Conservation (phyloP, 2,113 vertebrate species). For the Perccottus glenii region DNA sequence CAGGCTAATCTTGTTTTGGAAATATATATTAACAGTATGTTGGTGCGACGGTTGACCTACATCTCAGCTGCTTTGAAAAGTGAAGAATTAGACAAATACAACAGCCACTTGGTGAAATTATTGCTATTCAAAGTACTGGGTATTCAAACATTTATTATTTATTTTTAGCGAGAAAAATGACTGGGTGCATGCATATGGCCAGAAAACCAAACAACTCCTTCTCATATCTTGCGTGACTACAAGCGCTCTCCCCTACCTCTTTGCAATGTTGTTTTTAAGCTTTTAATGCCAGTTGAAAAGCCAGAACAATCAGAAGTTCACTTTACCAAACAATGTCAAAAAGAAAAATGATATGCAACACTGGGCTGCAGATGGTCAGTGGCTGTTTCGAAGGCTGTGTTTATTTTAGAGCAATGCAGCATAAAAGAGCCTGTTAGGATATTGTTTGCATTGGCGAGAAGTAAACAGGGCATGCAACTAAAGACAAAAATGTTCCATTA, state of each 20-base stretch:
- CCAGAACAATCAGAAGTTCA: constrained; percentile 57
- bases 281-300: constrained; percentile 52
- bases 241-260: constrained; percentile 38
- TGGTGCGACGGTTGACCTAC: constrained; percentile 14
- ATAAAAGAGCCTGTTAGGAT: constrained; percentile 57
- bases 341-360: constrained; percentile 63
- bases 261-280: constrained; percentile 65
- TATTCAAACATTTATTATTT: constrained; percentile 26
- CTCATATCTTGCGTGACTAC: constrained; percentile 25
- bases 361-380: constrained; percentile 54
- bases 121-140: constrained; percentile 9
- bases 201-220: constrained; percentile 41
- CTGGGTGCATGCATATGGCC: constrained; percentile 8
- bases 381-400: constrained; percentile 67
- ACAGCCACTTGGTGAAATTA: constrained; percentile 10
- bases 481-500: constrained; percentile 48
- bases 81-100: neutral
- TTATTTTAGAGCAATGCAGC: constrained; percentile 60
- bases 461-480: constrained; percentile 60
- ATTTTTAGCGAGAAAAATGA: neutral
- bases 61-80: neutral
- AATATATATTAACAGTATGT: constrained; percentile 43
- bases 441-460: constrained; percentile 64
- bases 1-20: constrained; percentile 47
- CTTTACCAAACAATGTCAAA: constrained; percentile 70